Base-by-base conservation (phyloP, 1,140 invertebrate genomes). In the Gonioctena quinquepunctata region DNA sequence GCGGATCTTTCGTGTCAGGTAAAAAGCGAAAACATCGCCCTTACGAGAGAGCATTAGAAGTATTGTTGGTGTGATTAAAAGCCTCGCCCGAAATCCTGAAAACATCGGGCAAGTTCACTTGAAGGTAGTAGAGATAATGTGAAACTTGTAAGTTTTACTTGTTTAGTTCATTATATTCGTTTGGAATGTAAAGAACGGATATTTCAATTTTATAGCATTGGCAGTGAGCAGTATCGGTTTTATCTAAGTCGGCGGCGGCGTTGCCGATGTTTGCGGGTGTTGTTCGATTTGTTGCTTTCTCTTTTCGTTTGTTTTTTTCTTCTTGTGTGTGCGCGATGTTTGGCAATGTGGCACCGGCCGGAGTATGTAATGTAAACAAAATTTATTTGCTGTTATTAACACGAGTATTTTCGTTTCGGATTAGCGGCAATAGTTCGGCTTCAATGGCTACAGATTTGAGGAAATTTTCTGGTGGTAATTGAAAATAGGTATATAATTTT, bases 1-100 rank as follows among this genome's bases (percentile, higher is more conserved):
- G 25, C 19, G 54, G 54, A 57, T 57, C 25, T 57, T n/a, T 42
- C 33, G 33, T 57, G 54, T 57, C 54, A 57, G 54, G 54, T 57
- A 57, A 19, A 57, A 42, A 42, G 33, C 33, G 16, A 42, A 42
- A 42, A 42, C 33, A 42, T 42, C 33, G 33, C 33, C 33, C 33
- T 42, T 42, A 13, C 33, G 16, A n/a, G 11, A 42, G 33, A 11
- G 33, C 16, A 42, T 11, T n/a, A 42, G n/a, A n/a, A 7, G 13
- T 49, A 49, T 49, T 57, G 54, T 25, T 16, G 18, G 54, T 57
- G 54, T 57, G 19, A 23, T 57, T 57, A 57, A n/a, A 13, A 57
- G 19, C 54, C 21, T 25, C 25, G 54, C 54, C 19, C 54, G 13
- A 25, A 22, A 42, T 42, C 16, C 54, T 57, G 21, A 57, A 57